A percentile compares a stretch with the other conserved stretches of the same genome.
phyloP scores from a whole-genome alignment of 2,113 vertebrate species.

The Elgaria multicarinata region DNA sequence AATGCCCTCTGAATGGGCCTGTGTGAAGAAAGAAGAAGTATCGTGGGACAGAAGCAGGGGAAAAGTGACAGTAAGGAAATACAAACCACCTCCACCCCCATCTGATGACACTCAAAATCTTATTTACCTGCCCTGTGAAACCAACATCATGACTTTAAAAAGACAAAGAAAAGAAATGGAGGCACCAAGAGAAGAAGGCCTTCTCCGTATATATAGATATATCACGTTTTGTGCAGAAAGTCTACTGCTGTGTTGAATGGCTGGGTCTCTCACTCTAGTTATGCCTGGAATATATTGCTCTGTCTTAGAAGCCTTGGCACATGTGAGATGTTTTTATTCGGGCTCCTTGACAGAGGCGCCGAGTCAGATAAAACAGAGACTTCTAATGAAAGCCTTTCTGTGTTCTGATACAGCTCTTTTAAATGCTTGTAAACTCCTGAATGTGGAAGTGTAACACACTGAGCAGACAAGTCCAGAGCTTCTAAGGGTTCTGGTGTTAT shows the following conservation, averaged over 20 bases:
- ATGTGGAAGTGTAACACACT: neutral
- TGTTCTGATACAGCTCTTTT: neutral
- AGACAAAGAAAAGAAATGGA: neutral
- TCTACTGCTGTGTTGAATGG: neutral
- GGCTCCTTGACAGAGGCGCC: neutral
- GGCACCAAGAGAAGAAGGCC: neutral
- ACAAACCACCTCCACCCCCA: no score
- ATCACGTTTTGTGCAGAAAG: neutral
- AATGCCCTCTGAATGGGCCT: no score
- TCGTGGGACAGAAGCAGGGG: no score
- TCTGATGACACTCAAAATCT: no score
- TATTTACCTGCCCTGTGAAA: neutral
- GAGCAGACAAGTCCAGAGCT: neutral
- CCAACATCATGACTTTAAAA: neutral
- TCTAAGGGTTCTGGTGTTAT: neutral
- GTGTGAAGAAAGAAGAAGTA: no score
- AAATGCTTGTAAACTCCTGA: conserved; percentile 2
- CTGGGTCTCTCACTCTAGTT: neutral
- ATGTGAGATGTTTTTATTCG: conserved; percentile 1
- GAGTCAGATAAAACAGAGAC: conserved; percentile 3
- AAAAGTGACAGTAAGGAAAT: no score
- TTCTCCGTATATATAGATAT: neutral
- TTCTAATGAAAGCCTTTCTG: conserved; percentile 8
- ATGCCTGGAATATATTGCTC: neutral
- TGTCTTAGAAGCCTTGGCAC: conserved; percentile 4